A percentile compares a stretch with the other conserved stretches of the same genome.
These are phyloP conservation scores for Procambarus virginalis DNA, from an alignment of 1,140 invertebrate species.

Conservation along the genomic window DNA sequence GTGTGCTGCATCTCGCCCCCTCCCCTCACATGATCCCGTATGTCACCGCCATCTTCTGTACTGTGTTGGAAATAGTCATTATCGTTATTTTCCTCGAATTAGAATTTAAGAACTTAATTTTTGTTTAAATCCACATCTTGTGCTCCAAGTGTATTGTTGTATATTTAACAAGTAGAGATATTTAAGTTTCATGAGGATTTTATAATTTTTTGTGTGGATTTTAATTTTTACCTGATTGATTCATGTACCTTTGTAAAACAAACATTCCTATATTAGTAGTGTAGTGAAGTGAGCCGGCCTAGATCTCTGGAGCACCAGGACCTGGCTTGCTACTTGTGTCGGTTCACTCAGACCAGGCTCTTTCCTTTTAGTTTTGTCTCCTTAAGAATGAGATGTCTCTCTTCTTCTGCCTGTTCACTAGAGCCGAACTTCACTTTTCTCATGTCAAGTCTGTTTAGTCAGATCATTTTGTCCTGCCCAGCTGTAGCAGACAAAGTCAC, in stretches of 20 bases:
- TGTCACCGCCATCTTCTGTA: not conserved
- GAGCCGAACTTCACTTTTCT: slow-evolving; percentile 1
- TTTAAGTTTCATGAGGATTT: slow-evolving; percentile 17
- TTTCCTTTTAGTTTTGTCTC: slow-evolving; percentile 6
- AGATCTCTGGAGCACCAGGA: slow-evolving; percentile 14
- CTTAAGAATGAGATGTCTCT: not conserved
- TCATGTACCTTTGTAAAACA: slow-evolving; percentile 47
- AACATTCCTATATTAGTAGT: slow-evolving; percentile 45
- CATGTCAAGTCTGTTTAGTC: slow-evolving; percentile 1
- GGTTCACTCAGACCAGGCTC: slow-evolving; percentile 17
- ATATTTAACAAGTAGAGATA: slow-evolving; percentile 9
- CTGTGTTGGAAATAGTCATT: slow-evolving; percentile 39
- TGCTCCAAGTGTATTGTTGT: slow-evolving; percentile 1
- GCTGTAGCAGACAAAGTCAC: slow-evolving; percentile 12
- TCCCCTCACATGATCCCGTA: not conserved
- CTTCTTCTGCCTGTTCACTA: slow-evolving; percentile 1
- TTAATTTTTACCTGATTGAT: slow-evolving; percentile 22
- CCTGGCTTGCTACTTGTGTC: not conserved
- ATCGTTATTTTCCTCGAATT: slow-evolving; percentile 10
- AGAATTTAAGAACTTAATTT: slow-evolving; percentile 9
- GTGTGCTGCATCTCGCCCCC: not conserved
- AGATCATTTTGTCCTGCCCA: not conserved
- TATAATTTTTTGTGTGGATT: not conserved
- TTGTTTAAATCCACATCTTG: slow-evolving; percentile 13
- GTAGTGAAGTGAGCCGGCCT: slow-evolving; percentile 17